Conservation (phyloP, 23 tunicate genomes). For the Trididemnum miniatum region DNA sequence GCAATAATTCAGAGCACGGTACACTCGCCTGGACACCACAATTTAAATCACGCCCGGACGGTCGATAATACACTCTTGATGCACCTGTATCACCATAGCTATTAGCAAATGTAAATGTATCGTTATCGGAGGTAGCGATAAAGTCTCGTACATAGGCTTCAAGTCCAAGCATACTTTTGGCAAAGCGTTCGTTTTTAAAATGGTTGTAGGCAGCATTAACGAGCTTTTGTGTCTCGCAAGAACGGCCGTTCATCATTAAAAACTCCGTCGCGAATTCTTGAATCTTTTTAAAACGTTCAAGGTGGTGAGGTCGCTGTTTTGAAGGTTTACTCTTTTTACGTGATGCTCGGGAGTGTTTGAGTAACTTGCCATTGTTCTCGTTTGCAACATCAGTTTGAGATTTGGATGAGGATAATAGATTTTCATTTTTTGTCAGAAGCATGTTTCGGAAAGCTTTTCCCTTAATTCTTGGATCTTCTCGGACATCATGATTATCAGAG, state of each 20-base stretch:
- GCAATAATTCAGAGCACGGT: conserved; percentile 18
- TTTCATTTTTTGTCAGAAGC: too few relatives aligned
- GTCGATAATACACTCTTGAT: conserved; percentile 22
- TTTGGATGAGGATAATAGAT: neutral
- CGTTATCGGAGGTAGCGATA: conserved; percentile 8
- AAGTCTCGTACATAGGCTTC: conserved; percentile 65
- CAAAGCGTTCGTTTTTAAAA: conserved; percentile 44
- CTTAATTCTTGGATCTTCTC: conserved; percentile 4
- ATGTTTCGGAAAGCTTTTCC: neutral
- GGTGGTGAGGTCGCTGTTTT: neutral
- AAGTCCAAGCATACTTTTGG: conserved; percentile 48
- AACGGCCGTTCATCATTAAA: neutral
- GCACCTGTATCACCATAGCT: conserved; percentile 44
- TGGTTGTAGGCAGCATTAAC: conserved; percentile 20
- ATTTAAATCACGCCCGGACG: neutral
- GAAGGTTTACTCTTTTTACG: neutral
- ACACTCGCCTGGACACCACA: neutral
- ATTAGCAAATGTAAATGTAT: conserved; percentile 31
- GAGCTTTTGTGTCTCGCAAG: conserved; percentile 35
- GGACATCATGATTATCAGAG: neutral
- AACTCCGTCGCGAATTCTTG: neutral
- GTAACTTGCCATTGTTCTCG: neutral
- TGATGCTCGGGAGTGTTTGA: neutral
- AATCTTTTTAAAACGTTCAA: conserved; percentile 12
- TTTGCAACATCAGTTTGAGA: neutral